These are phyloP conservation scores for Acrocephalus arundinaceus DNA, from an alignment of 2,113 vertebrate genomes.

Conservation along the genomic window DNA sequence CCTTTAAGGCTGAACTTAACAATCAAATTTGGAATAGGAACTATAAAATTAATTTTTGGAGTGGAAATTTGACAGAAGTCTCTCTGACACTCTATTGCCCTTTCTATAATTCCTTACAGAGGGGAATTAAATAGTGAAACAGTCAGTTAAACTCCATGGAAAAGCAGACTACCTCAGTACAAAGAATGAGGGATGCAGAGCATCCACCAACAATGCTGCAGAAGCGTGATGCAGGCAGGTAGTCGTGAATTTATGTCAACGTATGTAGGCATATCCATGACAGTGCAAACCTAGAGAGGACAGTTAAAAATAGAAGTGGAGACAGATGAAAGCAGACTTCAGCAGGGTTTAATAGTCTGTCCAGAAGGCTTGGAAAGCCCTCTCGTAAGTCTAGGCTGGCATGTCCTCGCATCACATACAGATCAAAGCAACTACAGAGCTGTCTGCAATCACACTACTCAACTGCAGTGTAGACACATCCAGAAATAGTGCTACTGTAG, in stretches of 20 bases:
- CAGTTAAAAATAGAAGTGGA: conserved; percentile 23
- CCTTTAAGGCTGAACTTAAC: not conserved
- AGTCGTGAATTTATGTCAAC: not conserved
- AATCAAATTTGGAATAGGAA: not conserved
- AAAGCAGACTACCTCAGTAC: not conserved
- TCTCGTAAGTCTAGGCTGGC: not conserved
- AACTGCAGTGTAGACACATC: not conserved
- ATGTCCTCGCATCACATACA: not conserved
- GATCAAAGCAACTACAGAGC: not conserved
- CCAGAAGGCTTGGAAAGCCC: not conserved
- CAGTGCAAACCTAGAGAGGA: not conserved
- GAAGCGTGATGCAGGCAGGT: not conserved
- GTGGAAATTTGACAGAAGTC: not conserved
- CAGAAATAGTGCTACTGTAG: conserved; percentile 27
- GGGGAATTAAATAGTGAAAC: not conserved
- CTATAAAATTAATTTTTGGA: not conserved
- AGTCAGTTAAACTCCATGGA: not conserved
- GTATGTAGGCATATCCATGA: not conserved
- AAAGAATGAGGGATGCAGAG: not conserved
- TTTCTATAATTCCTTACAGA: not conserved
- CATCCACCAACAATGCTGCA: not conserved
- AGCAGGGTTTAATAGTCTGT: not conserved
- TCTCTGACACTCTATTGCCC: not conserved
- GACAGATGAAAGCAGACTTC: conserved; percentile 8
- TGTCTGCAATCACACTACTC: not conserved